Conservation (phyloP, 2,888 invertebrate species). For the Cephus nigrinus region DNA sequence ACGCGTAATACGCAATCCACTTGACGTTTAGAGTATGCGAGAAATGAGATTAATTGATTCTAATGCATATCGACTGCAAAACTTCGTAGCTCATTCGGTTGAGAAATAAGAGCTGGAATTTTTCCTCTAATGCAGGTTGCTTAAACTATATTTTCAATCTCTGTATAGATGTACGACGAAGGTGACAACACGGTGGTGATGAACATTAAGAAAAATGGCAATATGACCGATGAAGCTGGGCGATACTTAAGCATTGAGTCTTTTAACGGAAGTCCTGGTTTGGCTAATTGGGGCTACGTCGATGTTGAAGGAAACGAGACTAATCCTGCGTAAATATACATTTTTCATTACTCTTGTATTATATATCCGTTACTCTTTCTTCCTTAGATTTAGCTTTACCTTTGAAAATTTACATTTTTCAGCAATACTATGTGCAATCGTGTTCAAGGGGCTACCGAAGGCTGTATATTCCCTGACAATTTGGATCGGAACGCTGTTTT, state of each 20-base stretch:
- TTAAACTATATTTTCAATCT: neutral
- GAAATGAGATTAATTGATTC: neutral
- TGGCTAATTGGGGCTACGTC: conserved; percentile 77
- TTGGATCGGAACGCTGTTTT: conserved; percentile 71
- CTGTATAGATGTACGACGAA: conserved; percentile 73
- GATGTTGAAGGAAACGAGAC: conserved; percentile 53
- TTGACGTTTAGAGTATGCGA: neutral
- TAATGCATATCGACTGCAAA: neutral
- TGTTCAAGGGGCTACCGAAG: conserved; percentile 78
- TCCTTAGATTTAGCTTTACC: neutral
- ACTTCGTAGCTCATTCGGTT: neutral
- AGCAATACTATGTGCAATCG: conserved; percentile 75
- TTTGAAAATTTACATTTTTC: conserved; percentile 20
- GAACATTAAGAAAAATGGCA: conserved; percentile 57
- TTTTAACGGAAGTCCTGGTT: conserved; percentile 73
- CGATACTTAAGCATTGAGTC: conserved; percentile 56
- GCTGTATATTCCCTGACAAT: conserved; percentile 75
- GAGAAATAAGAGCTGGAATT: neutral
- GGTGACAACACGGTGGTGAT: conserved; percentile 72
- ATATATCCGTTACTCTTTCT: neutral
- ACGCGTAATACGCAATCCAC: neutral
- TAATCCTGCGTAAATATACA: conserved; percentile 45
- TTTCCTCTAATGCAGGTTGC: neutral
- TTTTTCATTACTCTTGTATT: conserved; percentile 3
- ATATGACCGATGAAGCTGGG: conserved; percentile 53